Percentiles rank a stretch among this genome's conserved stretches.
Evolutionary conservation across 2,888 invertebrate genomes (phyloP).

Genomic region (Rhyacophila evoluta): DNA sequence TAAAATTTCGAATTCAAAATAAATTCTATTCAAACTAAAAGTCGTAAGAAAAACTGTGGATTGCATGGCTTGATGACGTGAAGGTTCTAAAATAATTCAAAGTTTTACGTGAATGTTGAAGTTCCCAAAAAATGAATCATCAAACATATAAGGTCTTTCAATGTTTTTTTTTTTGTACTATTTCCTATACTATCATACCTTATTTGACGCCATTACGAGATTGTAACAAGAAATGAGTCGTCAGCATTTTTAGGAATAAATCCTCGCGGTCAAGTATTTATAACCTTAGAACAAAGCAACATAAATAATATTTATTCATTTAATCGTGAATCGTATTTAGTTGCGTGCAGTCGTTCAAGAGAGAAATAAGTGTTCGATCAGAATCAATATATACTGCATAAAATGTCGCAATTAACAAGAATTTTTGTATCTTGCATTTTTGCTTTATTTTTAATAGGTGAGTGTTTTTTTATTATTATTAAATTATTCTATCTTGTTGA

Average conservation of each 20-base stretch:
- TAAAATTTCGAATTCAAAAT: no score
- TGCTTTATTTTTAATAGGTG: conserved; percentile 25
- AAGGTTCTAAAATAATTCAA: no score
- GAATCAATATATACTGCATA: neutral
- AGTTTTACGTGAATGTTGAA: no score
- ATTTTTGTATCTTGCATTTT: conserved; percentile 26
- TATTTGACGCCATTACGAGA: conserved; percentile 3
- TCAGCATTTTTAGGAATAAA: neutral
- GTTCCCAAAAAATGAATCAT: no score
- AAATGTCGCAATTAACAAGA: neutral
- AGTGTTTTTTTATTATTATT: no score
- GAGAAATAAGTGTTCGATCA: neutral
- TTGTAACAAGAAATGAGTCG: neutral
- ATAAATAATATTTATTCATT: neutral
- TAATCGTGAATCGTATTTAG: neutral
- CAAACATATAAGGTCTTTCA: neutral
- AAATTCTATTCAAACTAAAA: no score
- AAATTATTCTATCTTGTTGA: no score
- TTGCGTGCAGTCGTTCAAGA: no score
- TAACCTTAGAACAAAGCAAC: neutral
- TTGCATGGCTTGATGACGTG: no score
- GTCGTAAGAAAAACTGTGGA: no score
- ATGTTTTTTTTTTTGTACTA: neutral
- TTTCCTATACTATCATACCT: neutral
- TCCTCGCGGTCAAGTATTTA: neutral